A percentile compares a stretch with the other conserved stretches of the same genome.
phyloP scores from a whole-genome alignment of 2,797 vertebrate species.

The Melanogrammus aeglefinus region DNA sequence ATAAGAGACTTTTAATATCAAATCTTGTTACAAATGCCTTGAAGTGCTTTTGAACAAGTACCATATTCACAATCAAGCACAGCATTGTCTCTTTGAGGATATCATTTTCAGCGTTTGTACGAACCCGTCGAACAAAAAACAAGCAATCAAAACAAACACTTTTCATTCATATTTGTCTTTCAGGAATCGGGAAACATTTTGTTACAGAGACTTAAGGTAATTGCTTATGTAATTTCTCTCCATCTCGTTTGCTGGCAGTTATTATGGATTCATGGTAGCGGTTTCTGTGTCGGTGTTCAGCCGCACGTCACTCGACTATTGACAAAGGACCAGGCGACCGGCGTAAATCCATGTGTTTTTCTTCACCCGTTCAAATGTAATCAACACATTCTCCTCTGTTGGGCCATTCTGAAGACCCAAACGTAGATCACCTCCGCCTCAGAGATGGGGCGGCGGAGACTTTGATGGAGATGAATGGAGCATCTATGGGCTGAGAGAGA shows the following conservation, averaged over 20 bases:
- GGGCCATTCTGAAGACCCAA: constrained; percentile 28
- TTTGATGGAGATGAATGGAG: constrained; percentile 60
- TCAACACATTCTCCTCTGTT: constrained; percentile 5
- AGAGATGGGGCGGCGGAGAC: constrained; percentile 49
- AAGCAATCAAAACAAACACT: no score
- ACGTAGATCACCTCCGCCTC: constrained; percentile 31
- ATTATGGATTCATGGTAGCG: constrained; percentile 74
- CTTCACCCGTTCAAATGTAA: no score
- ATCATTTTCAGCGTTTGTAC: no score
- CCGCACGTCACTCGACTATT: constrained; percentile 46
- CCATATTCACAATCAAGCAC: no score
- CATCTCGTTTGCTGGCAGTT: constrained; percentile 52
- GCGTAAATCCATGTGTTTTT: no score
- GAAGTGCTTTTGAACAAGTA: no score
- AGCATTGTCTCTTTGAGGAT: no score
- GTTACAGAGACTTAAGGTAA: constrained; percentile 55
- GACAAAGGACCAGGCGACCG: constrained; percentile 31
- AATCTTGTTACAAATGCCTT: no score
- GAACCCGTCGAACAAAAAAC: no score
- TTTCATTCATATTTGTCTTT: constrained; percentile 12
- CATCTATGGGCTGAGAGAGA: constrained; percentile 47
- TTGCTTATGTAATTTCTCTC: constrained; percentile 64
- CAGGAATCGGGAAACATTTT: constrained; percentile 43
- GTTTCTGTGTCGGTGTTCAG: constrained; percentile 3
- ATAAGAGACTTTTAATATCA: no score